Conservation (phyloP, 2,113 vertebrate genomes). For the Planiliza haematocheilus region DNA sequence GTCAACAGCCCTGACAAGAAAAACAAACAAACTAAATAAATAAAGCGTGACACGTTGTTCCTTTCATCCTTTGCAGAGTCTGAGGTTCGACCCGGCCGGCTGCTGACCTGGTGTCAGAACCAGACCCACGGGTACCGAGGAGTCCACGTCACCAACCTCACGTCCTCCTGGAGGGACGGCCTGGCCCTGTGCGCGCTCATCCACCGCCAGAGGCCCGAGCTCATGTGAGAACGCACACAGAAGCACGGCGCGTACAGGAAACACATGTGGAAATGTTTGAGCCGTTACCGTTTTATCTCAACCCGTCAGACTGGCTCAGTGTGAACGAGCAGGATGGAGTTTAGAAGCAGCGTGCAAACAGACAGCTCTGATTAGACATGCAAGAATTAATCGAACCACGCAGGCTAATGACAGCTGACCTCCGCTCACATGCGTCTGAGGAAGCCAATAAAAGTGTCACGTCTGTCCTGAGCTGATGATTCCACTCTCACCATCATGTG, state of each 20-base stretch:
- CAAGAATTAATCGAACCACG: too few relatives aligned
- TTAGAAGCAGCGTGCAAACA: neutral
- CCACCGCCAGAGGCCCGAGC: slow-evolving; percentile 91
- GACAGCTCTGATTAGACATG: too few relatives aligned
- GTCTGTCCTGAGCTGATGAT: slow-evolving; percentile 5
- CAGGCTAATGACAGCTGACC: too few relatives aligned
- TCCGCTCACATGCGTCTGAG: neutral
- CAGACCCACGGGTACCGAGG: slow-evolving; percentile 91
- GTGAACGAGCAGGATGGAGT: neutral
- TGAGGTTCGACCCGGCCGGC: slow-evolving; percentile 88
- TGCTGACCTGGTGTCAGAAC: slow-evolving; percentile 95
- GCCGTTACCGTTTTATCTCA: too few relatives aligned
- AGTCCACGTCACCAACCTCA: slow-evolving; percentile 87
- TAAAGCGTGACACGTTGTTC: neutral
- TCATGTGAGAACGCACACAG: slow-evolving; percentile 79
- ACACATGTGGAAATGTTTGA: neutral
- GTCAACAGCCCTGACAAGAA: slow-evolving; percentile 2
- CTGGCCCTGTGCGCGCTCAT: slow-evolving; percentile 94
- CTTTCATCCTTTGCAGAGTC: slow-evolving; percentile 86
- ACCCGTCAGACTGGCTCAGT: neutral
- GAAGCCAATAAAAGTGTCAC: neutral
- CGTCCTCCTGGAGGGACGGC: slow-evolving; percentile 91
- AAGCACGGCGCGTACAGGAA: neutral
- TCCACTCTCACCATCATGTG: neutral
- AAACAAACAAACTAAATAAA: neutral